Percentiles rank a stretch among this genome's conserved stretches.
phyloP scores from a whole-genome alignment of 2,888 invertebrate genomes.

The Lomographa bimaculata region DNA sequence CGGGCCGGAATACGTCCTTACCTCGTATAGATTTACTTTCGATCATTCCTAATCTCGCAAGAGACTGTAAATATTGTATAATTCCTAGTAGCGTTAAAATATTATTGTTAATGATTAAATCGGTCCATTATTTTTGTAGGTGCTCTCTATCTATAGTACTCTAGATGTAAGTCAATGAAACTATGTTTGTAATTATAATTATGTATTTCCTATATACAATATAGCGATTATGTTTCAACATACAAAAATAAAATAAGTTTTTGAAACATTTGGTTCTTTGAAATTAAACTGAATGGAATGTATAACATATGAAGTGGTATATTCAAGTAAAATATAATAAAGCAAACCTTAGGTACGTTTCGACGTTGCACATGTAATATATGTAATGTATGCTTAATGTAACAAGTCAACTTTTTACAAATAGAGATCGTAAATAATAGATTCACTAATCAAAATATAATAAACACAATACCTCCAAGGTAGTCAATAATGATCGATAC shows the following conservation, averaged over 20 bases:
- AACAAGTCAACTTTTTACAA: too few relatives aligned
- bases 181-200: constrained; percentile 4
- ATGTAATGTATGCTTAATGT: too few relatives aligned
- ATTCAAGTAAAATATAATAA: neutral
- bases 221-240: constrained; percentile 9
- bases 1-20: too few relatives aligned
- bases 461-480: too few relatives aligned
- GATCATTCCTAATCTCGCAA: too few relatives aligned
- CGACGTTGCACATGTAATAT: constrained; percentile 1
- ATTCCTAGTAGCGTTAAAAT: constrained; percentile 13
- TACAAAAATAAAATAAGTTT: constrained; percentile 13
- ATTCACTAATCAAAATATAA: too few relatives aligned
- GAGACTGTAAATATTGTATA: too few relatives aligned
- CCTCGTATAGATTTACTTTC: too few relatives aligned
- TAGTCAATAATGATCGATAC: too few relatives aligned
- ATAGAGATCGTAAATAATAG: too few relatives aligned
- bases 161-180: constrained; percentile 9
- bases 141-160: constrained; percentile 11
- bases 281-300: constrained; percentile 17
- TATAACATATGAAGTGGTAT: constrained; percentile 7
- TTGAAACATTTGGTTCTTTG: constrained; percentile 21
- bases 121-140: constrained; percentile 7
- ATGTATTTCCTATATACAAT: constrained; percentile 8
- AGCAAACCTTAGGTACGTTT: constrained; percentile 5
- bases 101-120: neutral